Evolutionary conservation across 2,113 vertebrate genomes (phyloP).

Genomic region (Nansenia antarctica): DNA sequence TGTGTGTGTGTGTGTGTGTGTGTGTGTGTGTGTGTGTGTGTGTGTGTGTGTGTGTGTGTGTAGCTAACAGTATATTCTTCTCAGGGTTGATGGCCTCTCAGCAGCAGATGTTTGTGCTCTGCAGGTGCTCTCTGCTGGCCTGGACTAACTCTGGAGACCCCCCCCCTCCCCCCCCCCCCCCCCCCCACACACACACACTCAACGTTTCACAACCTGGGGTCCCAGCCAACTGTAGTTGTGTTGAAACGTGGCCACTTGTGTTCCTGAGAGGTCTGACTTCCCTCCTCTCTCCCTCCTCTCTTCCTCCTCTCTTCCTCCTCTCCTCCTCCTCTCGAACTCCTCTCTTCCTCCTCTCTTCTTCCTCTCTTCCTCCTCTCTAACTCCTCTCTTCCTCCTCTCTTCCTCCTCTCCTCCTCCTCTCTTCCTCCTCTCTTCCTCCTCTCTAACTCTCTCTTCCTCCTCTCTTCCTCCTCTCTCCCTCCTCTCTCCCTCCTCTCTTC

Average conservation of each 20-base stretch:
- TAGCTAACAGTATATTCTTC: slow-evolving; percentile 7
- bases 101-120: slow-evolving; percentile 17
- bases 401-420: no score
- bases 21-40: neutral
- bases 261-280: neutral
- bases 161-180: no score
- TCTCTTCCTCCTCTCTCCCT: no score
- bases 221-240: neutral
- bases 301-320: neutral
- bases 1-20: neutral
- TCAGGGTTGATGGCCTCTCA: slow-evolving; percentile 9
- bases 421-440: neutral
- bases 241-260: slow-evolving; percentile 13
- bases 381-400: neutral
- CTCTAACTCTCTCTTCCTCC: neutral
- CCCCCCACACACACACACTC: slow-evolving; percentile 2
- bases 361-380: neutral
- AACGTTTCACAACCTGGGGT: neutral
- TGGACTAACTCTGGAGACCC: neutral
- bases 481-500: slow-evolving; percentile 39
- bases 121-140: slow-evolving; percentile 10
- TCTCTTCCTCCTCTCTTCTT: neutral
- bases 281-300: neutral
- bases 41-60: neutral
- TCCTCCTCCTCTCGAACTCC: slow-evolving; percentile 41